Evolutionary conservation across 2,888 invertebrate genomes (phyloP), one percentile per base, ranked within the genome.

Genomic region (Macrophya alboannulata): DNA sequence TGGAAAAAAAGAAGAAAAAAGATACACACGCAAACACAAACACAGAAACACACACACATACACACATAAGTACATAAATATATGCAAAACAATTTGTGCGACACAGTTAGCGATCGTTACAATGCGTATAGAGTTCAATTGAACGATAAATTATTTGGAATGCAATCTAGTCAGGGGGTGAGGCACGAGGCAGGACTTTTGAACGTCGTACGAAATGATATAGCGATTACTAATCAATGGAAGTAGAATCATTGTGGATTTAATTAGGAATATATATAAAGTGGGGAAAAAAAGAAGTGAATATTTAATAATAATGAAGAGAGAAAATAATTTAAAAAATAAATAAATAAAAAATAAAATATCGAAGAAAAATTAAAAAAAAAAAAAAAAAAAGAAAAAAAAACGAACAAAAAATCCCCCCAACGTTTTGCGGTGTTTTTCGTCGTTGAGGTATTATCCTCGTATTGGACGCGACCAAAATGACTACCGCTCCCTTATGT

Each of bases 131-230:
- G 25, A 62, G 62, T 81, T 81, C 62, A 81, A 62, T 81, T 62
- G 43, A 59, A 81, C 6, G 43, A 81, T 81, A 81, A 81, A 62
- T 81, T 89, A 90, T 92, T 92, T 92, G 90, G 91, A 91, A 92
- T 90, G 92, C 93, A 93, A 93, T 93, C 93, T 93, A 93, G 93
- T 93, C 93, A 93, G 91, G 89, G 88, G 89, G 89, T 10, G n/a
- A 62, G 87, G 88, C 88, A 88, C 86, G 88, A 86, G 87, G 86
- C 86, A 86, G 87, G 86, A 81, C 40, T 81, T 74, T 15, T 6
- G 62, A 81, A 62, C 62, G 62, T 62, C 81, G 62, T 81, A 62
- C 10, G 40, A 62, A 62, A 81, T 62, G 40, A 62, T 81, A 62
- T 81, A 62, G 62, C 40, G 81, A 62, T 40, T 81, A 81, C 43